Evolutionary conservation across 2,888 invertebrate species (phyloP), one percentile per base, ranked within the genome.

Genomic region (Chymomyza amoena): DNA sequence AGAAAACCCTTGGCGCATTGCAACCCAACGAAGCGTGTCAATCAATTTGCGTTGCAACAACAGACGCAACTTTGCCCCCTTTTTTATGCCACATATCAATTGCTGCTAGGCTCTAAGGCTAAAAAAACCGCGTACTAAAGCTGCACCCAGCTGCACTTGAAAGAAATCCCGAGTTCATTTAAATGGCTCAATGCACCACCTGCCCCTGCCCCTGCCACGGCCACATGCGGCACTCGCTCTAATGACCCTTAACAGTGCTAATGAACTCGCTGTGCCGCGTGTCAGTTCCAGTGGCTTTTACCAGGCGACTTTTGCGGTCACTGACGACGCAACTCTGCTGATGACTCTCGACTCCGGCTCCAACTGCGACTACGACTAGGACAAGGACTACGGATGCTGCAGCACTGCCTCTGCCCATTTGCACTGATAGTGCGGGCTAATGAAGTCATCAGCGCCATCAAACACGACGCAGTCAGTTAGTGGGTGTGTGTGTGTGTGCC

Each of bases 391-490:
- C 32, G 32, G 32, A 32, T 32, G 9, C 32, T 6, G 6, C 9
- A 9, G 32, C 32, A 9, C 66, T 86, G 78, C 72, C 68, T 69
- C 72, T 69, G 76, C 65, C 71, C 83, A 79, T 83, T 81, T 81
- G 77, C 76, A 76, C 70, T 78, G 85, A 83, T 81, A 87, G 80
- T 79, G 85, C 70, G 79, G 87, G 85, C 80, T 87, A 85, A 85
- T 87, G 84, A 89, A 87, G 83, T 81, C 88, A 86, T 69, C 74
- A 73, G 79, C 73, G 65, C 72, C 84, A 84, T 78, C 88, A 81
- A 81, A 79, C 77, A 70, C 73, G 76, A 61, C 67, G 64, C 32
- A 36, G 51, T 61, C 16, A 39, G 52, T 18, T 15, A 39, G 52
- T 60, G 18, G 57, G 32, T 32, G 32, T 4, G 32, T 32, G 32